These are phyloP conservation scores for Brachionichthys hirsutus DNA, from an alignment of 2,113 vertebrate species.

Conservation along the genomic window DNA sequence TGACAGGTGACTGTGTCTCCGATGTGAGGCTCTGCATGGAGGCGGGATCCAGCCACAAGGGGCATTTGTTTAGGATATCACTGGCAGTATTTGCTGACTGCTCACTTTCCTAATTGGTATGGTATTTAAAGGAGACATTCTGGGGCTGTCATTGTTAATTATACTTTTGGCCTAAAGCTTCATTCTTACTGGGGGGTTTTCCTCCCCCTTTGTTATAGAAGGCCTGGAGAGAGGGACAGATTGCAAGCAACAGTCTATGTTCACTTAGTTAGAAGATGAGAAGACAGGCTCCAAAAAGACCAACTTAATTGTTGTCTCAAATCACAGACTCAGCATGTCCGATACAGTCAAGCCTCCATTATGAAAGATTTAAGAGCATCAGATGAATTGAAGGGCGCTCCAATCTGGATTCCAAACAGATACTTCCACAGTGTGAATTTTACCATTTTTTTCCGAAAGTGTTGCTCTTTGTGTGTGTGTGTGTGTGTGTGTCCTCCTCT, in stretches of 20 bases:
- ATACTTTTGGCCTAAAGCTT: slow-evolving; percentile 41
- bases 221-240: slow-evolving; percentile 51
- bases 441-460: background rate
- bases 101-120: slow-evolving; percentile 62
- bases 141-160: slow-evolving; percentile 63
- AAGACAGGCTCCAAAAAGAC: slow-evolving; percentile 35
- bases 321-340: slow-evolving; percentile 51
- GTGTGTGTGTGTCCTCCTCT: slow-evolving; percentile 8
- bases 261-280: slow-evolving; percentile 53
- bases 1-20: slow-evolving; percentile 57
- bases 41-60: slow-evolving; percentile 22
- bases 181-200: slow-evolving; percentile 15
- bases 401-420: slow-evolving; percentile 52
- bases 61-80: slow-evolving; percentile 52
- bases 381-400: slow-evolving; percentile 41
- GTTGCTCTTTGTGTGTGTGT: too few relatives aligned
- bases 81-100: slow-evolving; percentile 64
- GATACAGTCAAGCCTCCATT: slow-evolving; percentile 24
- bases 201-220: slow-evolving; percentile 30
- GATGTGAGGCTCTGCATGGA: slow-evolving; percentile 10
- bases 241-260: slow-evolving; percentile 41
- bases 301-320: slow-evolving; percentile 61
- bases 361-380: slow-evolving; percentile 46
- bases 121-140: slow-evolving; percentile 55
- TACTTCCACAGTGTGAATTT: slow-evolving; percentile 12